Conservation (phyloP, 2,888 invertebrate genomes). For the Callinectes sapidus region DNA sequence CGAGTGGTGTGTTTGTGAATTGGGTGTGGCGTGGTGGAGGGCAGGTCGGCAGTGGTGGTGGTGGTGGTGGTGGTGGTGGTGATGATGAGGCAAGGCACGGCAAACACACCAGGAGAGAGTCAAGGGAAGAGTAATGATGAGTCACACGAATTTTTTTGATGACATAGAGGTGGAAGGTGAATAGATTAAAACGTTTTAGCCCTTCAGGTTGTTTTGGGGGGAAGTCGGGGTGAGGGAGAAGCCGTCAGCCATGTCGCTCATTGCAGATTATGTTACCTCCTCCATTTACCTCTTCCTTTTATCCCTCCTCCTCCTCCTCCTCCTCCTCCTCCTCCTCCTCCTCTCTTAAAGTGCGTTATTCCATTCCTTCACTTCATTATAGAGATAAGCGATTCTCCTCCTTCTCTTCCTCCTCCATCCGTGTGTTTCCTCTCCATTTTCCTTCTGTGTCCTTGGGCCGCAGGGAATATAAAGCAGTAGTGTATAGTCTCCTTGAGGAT, state of each 20-base stretch:
- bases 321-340: constrained; percentile 3
- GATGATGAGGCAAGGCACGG: neutral
- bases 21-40: neutral
- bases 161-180: neutral
- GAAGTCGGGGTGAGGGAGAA: neutral
- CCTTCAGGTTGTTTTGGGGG: neutral
- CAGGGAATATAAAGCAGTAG: neutral
- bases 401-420: neutral
- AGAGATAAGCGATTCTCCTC: too few species aligned
- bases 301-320: too few species aligned
- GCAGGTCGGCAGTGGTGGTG: neutral
- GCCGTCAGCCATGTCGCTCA: constrained; percentile 3
- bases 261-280: constrained; percentile 5
- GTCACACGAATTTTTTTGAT: neutral
- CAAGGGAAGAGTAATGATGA: neutral
- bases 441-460: neutral
- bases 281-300: neutral
- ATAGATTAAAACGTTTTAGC: neutral
- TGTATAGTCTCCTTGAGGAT: neutral
- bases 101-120: neutral
- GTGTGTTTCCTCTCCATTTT: neutral
- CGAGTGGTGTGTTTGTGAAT: neutral
- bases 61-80: neutral
- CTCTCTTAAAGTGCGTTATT: too few species aligned
- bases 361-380: too few species aligned